Base-by-base conservation (phyloP, 2,113 vertebrate species). In the Lampris megalopsis region DNA sequence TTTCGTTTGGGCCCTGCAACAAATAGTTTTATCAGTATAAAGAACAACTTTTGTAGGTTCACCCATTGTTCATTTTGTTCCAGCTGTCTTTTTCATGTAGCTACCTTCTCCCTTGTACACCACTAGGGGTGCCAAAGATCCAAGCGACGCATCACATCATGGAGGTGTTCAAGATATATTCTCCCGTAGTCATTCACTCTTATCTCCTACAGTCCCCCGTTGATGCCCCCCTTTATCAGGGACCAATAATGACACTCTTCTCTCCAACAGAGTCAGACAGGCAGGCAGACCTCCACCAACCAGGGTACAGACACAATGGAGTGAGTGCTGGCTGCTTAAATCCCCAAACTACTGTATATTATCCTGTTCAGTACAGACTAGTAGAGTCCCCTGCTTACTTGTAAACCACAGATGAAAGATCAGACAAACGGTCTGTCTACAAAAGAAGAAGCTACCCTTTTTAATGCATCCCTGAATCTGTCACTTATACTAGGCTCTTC, bases 251-350 rank as follows among this genome's bases (percentile, higher is more conserved):
- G 47, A 89, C 83, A 79, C 76, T 93, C 89, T 90, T 93, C 88
- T 94, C 90, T 91, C 87, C 92, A 86, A 75, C 93, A 92, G 92
- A 92, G 63, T 84, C 91, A 92, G 82, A 77, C 86, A 92, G 87
- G 79, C 90, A 90, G 91, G 84, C 93, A 85, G 92, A 87, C 88
- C 78, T 89, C 89, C 86, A 84, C 73, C 85, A 59, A 86, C 78
- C 86, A 1, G 66, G 87, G 61, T 58, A 86, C 88, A 91, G 85
- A 89, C 82, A 88, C 60, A 60, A 94, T 94, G 93, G 93, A 94
- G 94, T 94, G 92, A 94, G 93, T 94, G 74, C 77, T 78, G 86
- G 85, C 73, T 83, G 86, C 84, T 85, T 88, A 67, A 45, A 74
- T 63, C 82, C 83, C 85, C 42, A 0, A 79, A 47, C 70, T 71